These are phyloP conservation scores for Charadrius vociferus DNA, from an alignment of 2,113 vertebrate genomes.

Conservation along the genomic window DNA sequence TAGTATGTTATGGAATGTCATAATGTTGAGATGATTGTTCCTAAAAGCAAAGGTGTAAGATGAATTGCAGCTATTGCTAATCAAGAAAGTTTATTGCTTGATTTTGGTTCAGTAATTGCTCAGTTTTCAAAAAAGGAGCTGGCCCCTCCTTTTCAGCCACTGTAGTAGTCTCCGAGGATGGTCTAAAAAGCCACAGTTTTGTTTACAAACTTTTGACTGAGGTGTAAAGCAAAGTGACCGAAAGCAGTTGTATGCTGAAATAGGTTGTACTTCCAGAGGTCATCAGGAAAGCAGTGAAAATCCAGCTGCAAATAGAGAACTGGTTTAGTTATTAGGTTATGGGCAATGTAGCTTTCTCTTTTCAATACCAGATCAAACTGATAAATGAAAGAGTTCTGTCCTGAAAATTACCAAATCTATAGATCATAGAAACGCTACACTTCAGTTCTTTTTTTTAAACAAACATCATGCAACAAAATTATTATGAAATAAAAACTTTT, in stretches of 20 bases:
- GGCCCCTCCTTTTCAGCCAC: background rate
- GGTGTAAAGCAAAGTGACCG: background rate
- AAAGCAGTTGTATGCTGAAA: background rate
- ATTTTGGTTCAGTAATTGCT: background rate
- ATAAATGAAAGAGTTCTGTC: background rate
- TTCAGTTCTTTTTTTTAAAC: background rate
- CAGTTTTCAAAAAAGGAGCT: background rate
- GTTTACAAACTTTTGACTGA: background rate
- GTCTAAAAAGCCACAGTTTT: background rate
- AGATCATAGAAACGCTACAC: background rate
- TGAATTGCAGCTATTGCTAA: conserved; percentile 26
- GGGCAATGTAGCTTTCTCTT: background rate
- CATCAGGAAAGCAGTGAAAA: background rate
- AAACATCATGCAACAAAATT: background rate
- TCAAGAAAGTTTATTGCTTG: conserved; percentile 1
- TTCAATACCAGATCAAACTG: background rate
- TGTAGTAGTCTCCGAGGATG: background rate
- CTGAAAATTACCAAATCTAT: background rate
- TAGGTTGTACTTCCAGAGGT: background rate
- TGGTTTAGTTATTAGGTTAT: background rate
- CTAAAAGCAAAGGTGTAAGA: background rate
- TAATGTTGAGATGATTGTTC: background rate
- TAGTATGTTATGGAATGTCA: background rate
- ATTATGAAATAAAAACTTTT: background rate
- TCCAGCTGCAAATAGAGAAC: background rate